Evolutionary conservation across 64 coral and sea anemone species (phyloP), one percentile per base, ranked within the genome.

Genomic region (Montipora capricornis): DNA sequence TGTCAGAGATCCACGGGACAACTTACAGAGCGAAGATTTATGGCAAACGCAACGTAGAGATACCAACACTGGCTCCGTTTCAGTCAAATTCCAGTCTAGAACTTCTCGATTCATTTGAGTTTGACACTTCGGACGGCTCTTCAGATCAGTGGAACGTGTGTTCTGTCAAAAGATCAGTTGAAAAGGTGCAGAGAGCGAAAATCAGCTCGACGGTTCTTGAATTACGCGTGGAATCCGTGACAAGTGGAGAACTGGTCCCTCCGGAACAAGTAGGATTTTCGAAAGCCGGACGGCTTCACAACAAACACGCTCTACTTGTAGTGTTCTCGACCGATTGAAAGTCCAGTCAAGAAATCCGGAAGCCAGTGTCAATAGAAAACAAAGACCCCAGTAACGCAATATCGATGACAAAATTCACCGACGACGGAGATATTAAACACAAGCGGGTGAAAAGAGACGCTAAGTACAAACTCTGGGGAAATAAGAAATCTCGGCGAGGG

Each of bases 291-390:
- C 75, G 98, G 73, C 64, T 89, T 20, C 85, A 94, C 53, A 90
- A 94, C 80, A 88, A 96, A 88, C 83, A 92, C 84, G 95, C 95
- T 17, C 77, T 99, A 2, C 89, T 99, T 20, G 98, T 99, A 0
- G 86, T 96, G 8, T 99, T 96, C 71, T 86, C 95, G 13, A 92
- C 88, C 70, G 92, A 99, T 82, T 92, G 92, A 74, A 89, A 73
- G 80, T 26, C 50, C 49, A 57, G 47, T 74, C 79, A 93, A 58
- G 78, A 49, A n/a, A 70, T 81, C 53, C 74, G 93, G 59, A 83
- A 84, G 80, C 79, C 87, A 62, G 75, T 87, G 80, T 69, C 88
- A 89, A 55, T 78, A n/a, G 49, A 76, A 81, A 89, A 92, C 74
- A 91, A 58, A 61, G 87, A 47, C 4, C 14, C 47, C 55, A 67